Conservation (phyloP, 92 coral and sea anemone species). For the Epizoanthus illoricatus region DNA sequence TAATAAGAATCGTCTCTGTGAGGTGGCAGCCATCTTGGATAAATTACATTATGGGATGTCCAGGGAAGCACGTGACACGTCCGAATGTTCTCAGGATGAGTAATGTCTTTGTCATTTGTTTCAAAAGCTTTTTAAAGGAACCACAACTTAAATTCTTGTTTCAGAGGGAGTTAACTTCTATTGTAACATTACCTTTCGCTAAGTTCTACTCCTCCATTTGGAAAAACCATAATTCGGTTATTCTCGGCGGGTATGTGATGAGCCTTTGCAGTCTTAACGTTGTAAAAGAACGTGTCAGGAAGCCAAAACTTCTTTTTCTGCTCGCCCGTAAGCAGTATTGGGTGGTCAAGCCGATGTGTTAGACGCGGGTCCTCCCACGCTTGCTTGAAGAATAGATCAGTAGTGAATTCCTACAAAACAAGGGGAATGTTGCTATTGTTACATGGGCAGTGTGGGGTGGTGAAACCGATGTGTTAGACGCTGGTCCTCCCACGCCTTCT, state of each 20-base stretch:
- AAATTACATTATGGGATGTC: too few species aligned
- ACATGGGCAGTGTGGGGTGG: slow-evolving; percentile 59
- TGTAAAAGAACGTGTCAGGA: slow-evolving; percentile 93
- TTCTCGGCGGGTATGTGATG: slow-evolving; percentile 85
- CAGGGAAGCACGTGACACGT: too few species aligned
- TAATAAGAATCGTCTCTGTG: too few species aligned
- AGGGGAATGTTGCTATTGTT: neutral
- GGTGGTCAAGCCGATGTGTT: slow-evolving; percentile 54
- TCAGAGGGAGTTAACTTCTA: neutral
- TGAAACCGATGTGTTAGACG: slow-evolving; percentile 60
- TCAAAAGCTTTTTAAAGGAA: neutral
- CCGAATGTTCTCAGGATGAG: too few species aligned
- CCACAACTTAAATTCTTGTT: neutral
- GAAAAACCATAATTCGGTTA: slow-evolving; percentile 71
- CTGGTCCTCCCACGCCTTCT: slow-evolving; percentile 95
- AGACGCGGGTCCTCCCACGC: slow-evolving; percentile 94
- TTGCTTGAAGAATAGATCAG: slow-evolving; percentile 94
- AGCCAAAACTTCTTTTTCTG: slow-evolving; percentile 82
- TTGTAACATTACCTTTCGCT: slow-evolving; percentile 71
- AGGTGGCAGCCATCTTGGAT: too few species aligned
- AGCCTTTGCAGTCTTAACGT: slow-evolving; percentile 87
- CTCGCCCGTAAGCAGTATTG: slow-evolving; percentile 77
- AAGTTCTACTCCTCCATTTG: slow-evolving; percentile 80
- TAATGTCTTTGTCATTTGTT: neutral
- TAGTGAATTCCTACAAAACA: slow-evolving; percentile 73